Evolutionary conservation across 2,888 invertebrate genomes (phyloP).

Genomic region (Zelleria hepariella): DNA sequence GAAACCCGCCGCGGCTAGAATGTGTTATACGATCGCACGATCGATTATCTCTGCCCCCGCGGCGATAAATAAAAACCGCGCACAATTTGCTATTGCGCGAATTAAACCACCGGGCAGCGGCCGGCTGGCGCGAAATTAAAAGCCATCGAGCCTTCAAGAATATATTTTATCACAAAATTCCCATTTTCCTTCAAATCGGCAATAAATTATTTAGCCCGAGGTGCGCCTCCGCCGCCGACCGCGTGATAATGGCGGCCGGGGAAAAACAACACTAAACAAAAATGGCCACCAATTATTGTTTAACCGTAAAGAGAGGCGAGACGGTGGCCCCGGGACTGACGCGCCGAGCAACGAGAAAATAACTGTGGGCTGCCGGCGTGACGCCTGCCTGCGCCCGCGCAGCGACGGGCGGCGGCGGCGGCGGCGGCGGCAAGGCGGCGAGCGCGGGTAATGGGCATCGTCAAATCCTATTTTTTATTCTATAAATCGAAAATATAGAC

Average conservation of each 20-base stretch:
- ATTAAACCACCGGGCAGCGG: background rate
- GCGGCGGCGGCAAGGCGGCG: background rate
- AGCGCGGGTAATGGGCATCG: too few species aligned
- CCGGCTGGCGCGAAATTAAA: slow-evolving; percentile 8
- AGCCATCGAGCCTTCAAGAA: slow-evolving; percentile 20
- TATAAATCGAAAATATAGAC: too few species aligned
- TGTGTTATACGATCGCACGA: background rate
- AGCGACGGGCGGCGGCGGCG: background rate
- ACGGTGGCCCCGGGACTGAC: slow-evolving; percentile 22
- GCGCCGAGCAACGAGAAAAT: slow-evolving; percentile 5
- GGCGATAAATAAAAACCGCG: background rate
- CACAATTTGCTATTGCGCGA: slow-evolving; percentile 1
- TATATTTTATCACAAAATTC: slow-evolving; percentile 48
- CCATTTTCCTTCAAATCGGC: slow-evolving; percentile 56
- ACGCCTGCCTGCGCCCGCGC: background rate
- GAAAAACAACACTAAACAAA: slow-evolving; percentile 40
- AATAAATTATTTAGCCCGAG: slow-evolving; percentile 51
- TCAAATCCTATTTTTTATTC: too few species aligned
- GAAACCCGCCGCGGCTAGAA: background rate
- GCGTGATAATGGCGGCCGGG: slow-evolving; percentile 35
- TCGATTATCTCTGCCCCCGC: background rate
- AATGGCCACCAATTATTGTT: slow-evolving; percentile 51
- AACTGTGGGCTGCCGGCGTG: slow-evolving; percentile 4
- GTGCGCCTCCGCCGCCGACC: slow-evolving; percentile 40
- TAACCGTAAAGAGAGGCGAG: slow-evolving; percentile 19